phyloP scores from a whole-genome alignment of 2,113 vertebrate species.

The Trachemys scripta region DNA sequence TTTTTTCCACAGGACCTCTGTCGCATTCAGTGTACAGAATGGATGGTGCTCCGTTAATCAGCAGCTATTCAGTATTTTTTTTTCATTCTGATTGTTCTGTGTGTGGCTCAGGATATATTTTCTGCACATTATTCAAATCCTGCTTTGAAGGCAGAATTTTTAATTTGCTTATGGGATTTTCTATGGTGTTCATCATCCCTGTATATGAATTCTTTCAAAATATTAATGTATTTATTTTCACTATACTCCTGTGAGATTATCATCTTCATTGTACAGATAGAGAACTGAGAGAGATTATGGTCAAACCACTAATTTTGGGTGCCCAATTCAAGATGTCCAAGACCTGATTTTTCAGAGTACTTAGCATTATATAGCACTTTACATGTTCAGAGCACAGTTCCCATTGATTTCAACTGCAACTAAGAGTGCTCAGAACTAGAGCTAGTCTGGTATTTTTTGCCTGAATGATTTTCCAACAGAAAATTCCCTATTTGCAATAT shows the following conservation, averaged over 20 bases:
- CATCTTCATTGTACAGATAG: neutral
- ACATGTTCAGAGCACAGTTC: neutral
- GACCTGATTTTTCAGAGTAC: neutral
- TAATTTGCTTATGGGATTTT: neutral
- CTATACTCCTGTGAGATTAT: neutral
- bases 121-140: neutral
- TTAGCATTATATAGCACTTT: accelerated
- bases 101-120: neutral
- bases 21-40: conserved; percentile 41
- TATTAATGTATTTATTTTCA: neutral
- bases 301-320: neutral
- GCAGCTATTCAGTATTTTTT: conserved; percentile 4
- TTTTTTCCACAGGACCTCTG: neutral
- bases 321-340: neutral
- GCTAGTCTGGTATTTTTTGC: neutral
- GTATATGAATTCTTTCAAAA: neutral
- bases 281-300: neutral
- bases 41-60: conserved; percentile 64
- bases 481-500: neutral
- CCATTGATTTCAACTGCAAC: neutral
- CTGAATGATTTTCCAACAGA: neutral
- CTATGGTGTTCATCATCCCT: neutral
- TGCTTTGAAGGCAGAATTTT: neutral
- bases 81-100: neutral
- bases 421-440: neutral